phyloP scores from a whole-genome alignment of 2,797 vertebrate species.

The Hoplostethus atlanticus region DNA sequence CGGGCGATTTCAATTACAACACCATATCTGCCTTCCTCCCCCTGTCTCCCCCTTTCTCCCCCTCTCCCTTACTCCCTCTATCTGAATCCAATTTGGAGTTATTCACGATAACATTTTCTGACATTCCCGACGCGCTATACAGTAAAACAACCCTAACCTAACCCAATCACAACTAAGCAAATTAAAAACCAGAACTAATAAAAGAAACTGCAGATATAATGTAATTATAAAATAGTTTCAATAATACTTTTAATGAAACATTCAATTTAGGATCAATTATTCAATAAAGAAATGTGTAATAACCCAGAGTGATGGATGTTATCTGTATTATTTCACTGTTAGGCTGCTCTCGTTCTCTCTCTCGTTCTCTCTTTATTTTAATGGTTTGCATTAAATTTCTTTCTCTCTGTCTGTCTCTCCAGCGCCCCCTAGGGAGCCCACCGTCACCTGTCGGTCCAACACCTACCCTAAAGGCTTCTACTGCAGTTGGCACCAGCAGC shows the following conservation, averaged over 20 bases:
- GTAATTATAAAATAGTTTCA: constrained; percentile 26
- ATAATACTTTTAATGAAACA: constrained; percentile 35
- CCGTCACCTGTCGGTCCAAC: constrained; percentile 95
- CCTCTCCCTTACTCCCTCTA: not conserved
- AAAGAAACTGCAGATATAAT: constrained; percentile 13
- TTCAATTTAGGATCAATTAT: constrained; percentile 53
- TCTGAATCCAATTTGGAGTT: constrained; percentile 21
- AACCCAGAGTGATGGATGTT: constrained; percentile 36
- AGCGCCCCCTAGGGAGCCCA: constrained; percentile 90
- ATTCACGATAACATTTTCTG: not conserved
- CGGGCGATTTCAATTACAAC: too few relatives aligned
- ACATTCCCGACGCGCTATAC: not conserved
- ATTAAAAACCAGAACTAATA: constrained; percentile 38
- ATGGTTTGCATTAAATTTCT: not conserved
- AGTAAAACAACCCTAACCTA: constrained; percentile 1
- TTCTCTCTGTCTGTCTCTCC: constrained; percentile 10
- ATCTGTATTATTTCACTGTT: constrained; percentile 21
- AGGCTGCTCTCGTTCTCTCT: not conserved
- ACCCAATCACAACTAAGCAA: constrained; percentile 26
- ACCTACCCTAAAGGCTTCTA: constrained; percentile 98
- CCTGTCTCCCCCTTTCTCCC: not conserved
- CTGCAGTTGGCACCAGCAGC: constrained; percentile 95
- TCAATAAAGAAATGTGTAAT: constrained; percentile 45
- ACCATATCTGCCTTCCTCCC: too few relatives aligned
- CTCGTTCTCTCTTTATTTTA: not conserved